Conservation (phyloP, 2,113 vertebrate genomes). For the Steatornis caripensis region DNA sequence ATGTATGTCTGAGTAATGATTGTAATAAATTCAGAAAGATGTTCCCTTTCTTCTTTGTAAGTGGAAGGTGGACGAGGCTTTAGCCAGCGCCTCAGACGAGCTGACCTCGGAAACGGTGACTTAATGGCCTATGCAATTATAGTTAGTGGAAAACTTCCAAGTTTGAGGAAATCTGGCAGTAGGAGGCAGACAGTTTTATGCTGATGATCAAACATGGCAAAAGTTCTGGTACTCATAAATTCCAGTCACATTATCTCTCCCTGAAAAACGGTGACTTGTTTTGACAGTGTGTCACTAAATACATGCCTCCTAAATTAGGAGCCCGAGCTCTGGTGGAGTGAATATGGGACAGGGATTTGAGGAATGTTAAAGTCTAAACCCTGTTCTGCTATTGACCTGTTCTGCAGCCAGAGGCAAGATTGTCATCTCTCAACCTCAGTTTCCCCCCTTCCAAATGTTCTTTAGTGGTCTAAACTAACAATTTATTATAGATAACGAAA, state of each 20-base stretch:
- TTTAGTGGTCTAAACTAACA: not conserved
- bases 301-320: conserved; percentile 24
- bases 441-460: not conserved
- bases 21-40: not conserved
- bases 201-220: conserved; percentile 27
- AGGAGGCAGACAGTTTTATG: not conserved
- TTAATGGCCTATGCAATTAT: not conserved
- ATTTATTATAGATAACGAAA: not conserved
- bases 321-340: not conserved
- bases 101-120: not conserved
- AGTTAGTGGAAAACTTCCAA: not conserved
- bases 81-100: not conserved
- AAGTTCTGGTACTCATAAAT: conserved; percentile 44
- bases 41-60: not conserved
- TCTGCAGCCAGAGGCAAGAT: not conserved
- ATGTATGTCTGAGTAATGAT: not conserved
- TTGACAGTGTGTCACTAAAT: conserved; percentile 19
- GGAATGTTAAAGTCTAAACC: not conserved
- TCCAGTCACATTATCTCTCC: conserved; percentile 32
- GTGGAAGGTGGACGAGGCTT: not conserved
- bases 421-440: not conserved
- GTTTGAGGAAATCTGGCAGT: not conserved
- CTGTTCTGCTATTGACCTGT: not conserved
- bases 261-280: conserved; percentile 31
- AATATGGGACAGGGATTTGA: not conserved